Conservation (phyloP, 2,888 invertebrate species). For the Amphipoea lucens region DNA sequence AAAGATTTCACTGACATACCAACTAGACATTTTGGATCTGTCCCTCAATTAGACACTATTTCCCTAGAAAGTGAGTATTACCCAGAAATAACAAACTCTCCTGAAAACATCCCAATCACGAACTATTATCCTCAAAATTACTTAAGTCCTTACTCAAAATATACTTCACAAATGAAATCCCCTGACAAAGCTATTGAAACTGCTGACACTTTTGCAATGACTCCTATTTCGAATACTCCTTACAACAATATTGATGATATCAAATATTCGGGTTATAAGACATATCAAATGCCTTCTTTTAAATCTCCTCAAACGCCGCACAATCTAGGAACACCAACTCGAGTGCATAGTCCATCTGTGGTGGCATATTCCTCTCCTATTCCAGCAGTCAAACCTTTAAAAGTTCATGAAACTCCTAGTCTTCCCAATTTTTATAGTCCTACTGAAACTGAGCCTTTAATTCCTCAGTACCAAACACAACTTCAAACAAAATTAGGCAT, state of each 20-base stretch:
- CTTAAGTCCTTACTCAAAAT: background rate
- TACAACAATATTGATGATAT: background rate
- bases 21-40: background rate
- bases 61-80: background rate
- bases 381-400: background rate
- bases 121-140: background rate
- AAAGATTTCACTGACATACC: background rate
- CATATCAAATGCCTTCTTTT: conserved; percentile 24
- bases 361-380: background rate
- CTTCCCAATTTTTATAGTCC: background rate
- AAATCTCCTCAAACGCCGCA: background rate
- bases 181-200: background rate
- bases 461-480: background rate
- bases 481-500: background rate
- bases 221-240: background rate
- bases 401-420: background rate
- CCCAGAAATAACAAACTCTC: background rate
- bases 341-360: background rate
- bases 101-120: background rate
- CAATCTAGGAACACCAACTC: background rate
- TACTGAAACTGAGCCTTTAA: background rate
- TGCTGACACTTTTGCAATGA: background rate
- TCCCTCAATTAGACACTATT: background rate
- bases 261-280: conserved; percentile 48
- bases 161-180: background rate